Base-by-base conservation (phyloP, 2,888 invertebrate genomes). In the Argyresthia albistria region DNA sequence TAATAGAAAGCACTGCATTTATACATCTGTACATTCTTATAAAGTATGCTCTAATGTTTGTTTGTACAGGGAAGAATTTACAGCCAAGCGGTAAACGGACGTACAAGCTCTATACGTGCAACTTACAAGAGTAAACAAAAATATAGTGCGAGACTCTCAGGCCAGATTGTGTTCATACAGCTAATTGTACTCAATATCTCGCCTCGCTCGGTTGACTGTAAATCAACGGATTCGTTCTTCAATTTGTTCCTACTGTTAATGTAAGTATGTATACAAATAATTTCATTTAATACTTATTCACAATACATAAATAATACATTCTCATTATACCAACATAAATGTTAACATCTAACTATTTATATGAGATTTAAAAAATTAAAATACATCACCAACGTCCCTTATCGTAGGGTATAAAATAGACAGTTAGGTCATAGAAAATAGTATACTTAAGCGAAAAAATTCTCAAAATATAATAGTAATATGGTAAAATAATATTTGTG, bases 241-340 rank as follows among this genome's bases (percentile, higher is more conserved):
- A 64, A 25, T 63, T 67, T 65, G 63, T 65, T 63, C 63, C 61
- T 67, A 70, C 60, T 59, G 57, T 66, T 60, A 66, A 55, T 8
- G 12, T 45, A 9, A 7, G 14, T 43, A 16, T 45, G 57, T 58
- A 57, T 55, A 62, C 65, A 65, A 68, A 70, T 69, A 64, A 63
- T 64, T 65, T 67, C 60, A 63, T 69, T 73, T 67, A 71, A 67
- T 69, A 74, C 70, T 73, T 73, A 74, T 61, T 68, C 69, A 67
- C 64, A 71, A 69, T 74, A 73, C 70, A 72, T 70, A 70, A 77
- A 76, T 73, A 69, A 74, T 71, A 75, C 67, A 68, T 67, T 60
- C 25, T 62, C 51, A 56, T 52, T 53, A 53, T 50, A 57, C 52
- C 66, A 65, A 65, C 62, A 57, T 50, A 66, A 69, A 68, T 58